Percentiles rank a stretch among this genome's conserved stretches.
Evolutionary conservation across 2,113 vertebrate genomes (phyloP).

Genomic region (Isurus oxyrinchus): DNA sequence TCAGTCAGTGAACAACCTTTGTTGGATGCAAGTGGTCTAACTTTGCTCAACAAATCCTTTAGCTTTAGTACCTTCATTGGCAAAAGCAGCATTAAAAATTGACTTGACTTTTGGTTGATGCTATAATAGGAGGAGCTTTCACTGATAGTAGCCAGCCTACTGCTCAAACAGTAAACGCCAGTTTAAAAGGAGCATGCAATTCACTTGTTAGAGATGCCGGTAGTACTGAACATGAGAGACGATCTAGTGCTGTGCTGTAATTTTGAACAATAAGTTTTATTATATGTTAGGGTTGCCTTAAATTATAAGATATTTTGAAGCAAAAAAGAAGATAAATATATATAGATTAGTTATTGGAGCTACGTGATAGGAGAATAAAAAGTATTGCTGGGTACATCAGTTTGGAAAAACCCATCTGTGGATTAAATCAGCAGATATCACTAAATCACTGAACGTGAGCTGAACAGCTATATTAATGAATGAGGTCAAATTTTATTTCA

Average conservation of each 20-base stretch:
- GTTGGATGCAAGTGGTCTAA: neutral
- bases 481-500: neutral
- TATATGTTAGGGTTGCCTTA: neutral
- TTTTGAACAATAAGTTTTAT: neutral
- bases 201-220: no score
- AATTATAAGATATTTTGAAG: neutral
- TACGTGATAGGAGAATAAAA: neutral
- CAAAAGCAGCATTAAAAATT: neutral
- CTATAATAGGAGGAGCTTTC: neutral
- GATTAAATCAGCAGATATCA: neutral
- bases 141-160: neutral
- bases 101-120: neutral
- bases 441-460: neutral
- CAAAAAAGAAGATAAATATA: neutral
- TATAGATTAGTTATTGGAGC: neutral
- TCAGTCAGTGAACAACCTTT: neutral
- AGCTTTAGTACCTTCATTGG: neutral
- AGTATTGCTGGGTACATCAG: neutral
- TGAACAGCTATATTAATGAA: neutral
- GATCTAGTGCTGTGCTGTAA: neutral
- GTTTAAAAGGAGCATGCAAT: neutral
- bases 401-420: neutral
- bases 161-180: neutral
- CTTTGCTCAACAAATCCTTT: neutral
- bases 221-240: neutral